A percentile compares a stretch with the other conserved stretches of the same genome.
These are phyloP conservation scores for Oryzias woworae DNA, from an alignment of 2,113 vertebrate species.

Conservation along the genomic window DNA sequence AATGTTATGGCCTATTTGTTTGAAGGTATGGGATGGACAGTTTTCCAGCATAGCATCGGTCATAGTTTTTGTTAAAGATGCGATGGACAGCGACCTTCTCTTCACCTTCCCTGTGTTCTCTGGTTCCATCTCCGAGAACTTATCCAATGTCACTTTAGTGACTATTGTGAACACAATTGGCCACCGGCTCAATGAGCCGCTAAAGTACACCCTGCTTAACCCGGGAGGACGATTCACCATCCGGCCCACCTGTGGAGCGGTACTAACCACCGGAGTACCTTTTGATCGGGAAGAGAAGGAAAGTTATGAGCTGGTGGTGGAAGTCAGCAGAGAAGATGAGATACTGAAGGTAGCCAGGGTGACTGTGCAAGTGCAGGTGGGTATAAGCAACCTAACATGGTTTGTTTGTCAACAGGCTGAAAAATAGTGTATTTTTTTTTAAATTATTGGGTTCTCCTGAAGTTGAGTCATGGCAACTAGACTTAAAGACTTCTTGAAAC, in stretches of 20 bases:
- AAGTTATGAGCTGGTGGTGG: slow-evolving; percentile 89
- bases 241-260: slow-evolving; percentile 88
- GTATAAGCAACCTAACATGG: slow-evolving; percentile 64
- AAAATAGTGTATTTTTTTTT: not conserved
- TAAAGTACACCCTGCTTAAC: slow-evolving; percentile 91
- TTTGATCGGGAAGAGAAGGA: slow-evolving; percentile 92
- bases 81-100: slow-evolving; percentile 89
- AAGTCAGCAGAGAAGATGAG: slow-evolving; percentile 89
- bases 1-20: not conserved
- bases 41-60: slow-evolving; percentile 86
- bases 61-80: slow-evolving; percentile 87
- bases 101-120: slow-evolving; percentile 86
- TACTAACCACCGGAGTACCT: slow-evolving; percentile 88
- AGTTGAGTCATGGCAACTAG: too few species aligned
- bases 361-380: slow-evolving; percentile 83
- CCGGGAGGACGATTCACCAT: slow-evolving; percentile 90
- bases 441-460: too few species aligned
- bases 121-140: slow-evolving; percentile 88
- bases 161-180: slow-evolving; percentile 88
- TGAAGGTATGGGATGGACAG: slow-evolving; percentile 88
- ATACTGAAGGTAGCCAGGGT: slow-evolving; percentile 88
- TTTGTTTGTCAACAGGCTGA: not conserved
- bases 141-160: slow-evolving; percentile 81
- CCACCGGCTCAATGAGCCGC: slow-evolving; percentile 91
- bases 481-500: too few species aligned